These are phyloP conservation scores for Neosilurus mollespiculum DNA, from an alignment of 2,797 vertebrate genomes.

Conservation along the genomic window DNA sequence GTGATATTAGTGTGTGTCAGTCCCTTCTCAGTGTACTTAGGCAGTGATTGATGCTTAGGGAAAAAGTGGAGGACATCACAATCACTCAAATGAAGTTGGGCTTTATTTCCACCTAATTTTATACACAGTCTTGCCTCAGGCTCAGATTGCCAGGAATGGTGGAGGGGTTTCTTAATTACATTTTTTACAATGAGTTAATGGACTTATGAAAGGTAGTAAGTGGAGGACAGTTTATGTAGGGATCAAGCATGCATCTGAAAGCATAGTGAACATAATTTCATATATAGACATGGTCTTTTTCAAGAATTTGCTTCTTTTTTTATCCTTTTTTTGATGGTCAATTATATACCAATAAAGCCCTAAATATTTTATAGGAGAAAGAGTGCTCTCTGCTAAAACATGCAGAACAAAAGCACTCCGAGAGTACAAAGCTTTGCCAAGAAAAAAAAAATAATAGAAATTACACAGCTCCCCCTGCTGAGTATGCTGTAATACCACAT, in stretches of 20 bases:
- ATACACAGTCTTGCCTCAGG: slow-evolving; percentile 56
- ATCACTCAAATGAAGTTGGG: slow-evolving; percentile 67
- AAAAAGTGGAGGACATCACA: slow-evolving; percentile 63
- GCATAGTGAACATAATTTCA: background rate
- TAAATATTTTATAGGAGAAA: background rate
- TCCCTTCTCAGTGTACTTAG: slow-evolving; percentile 68
- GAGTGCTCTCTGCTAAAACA: background rate
- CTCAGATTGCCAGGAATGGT: slow-evolving; percentile 39
- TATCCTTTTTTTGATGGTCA: background rate
- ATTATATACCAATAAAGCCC: background rate
- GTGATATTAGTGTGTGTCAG: slow-evolving; percentile 61
- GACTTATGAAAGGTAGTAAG: slow-evolving; percentile 29
- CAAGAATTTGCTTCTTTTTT: background rate
- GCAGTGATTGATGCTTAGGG: slow-evolving; percentile 69
- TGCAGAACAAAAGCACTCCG: background rate
- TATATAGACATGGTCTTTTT: background rate
- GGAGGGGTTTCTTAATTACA: slow-evolving; percentile 7
- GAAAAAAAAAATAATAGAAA: too few relatives aligned
- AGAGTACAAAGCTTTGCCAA: too few relatives aligned
- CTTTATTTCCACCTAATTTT: slow-evolving; percentile 64
- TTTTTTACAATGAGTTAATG: slow-evolving; percentile 16
- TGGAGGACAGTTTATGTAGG: slow-evolving; percentile 11
- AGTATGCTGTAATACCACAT: too few relatives aligned
- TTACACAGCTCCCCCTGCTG: too few relatives aligned
- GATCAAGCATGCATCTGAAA: background rate